These are phyloP conservation scores for Neoscelio sp. DNA, from an alignment of 2,888 invertebrate species.

Conservation along the genomic window DNA sequence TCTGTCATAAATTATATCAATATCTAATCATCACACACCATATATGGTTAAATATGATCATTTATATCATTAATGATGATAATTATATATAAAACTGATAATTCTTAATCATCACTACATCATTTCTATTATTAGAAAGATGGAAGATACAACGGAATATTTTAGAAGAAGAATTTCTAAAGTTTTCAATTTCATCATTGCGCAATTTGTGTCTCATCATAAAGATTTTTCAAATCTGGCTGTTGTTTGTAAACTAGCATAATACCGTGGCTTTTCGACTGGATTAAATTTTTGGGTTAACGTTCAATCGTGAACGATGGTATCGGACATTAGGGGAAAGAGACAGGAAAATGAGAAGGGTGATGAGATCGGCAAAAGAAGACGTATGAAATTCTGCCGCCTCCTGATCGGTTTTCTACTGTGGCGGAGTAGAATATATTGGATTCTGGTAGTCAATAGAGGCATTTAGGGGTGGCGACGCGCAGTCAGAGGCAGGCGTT, in stretches of 20 bases:
- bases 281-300: constrained; percentile 82
- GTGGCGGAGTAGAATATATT: constrained; percentile 81
- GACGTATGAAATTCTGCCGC: constrained; percentile 82
- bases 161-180: not conserved
- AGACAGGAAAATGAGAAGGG: constrained; percentile 67
- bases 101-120: too few relatives aligned
- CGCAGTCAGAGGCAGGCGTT: constrained; percentile 80
- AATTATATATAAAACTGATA: too few relatives aligned
- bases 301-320: constrained; percentile 82
- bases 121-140: too few relatives aligned
- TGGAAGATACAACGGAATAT: too few relatives aligned
- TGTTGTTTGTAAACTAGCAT: constrained; percentile 40
- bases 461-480: constrained; percentile 82
- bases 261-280: constrained; percentile 64
- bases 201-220: constrained; percentile 49
- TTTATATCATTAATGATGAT: too few relatives aligned
- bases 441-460: constrained; percentile 83
- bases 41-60: too few relatives aligned
- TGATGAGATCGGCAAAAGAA: constrained; percentile 77
- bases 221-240: constrained; percentile 39
- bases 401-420: constrained; percentile 81
- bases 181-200: constrained; percentile 21
- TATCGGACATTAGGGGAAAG: constrained; percentile 69
- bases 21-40: too few relatives aligned
- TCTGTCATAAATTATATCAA: too few relatives aligned